Conservation (phyloP, 2,113 vertebrate species). For the zebrafish (Danio rerio) region GRCz12tu NC_133185.1:38607001-38607500, state of each 20-base stretch:
- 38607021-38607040: slow-evolving; percentile 71
- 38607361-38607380: too few species aligned
- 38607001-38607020: slow-evolving; percentile 74
- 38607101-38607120: neutral
- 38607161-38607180: neutral
- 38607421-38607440: too few species aligned
- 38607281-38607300: neutral
- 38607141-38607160: neutral
- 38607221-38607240: neutral
- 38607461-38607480: too few species aligned
- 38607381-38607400: too few species aligned
- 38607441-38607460: too few species aligned
- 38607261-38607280: neutral
- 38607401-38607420: too few species aligned
- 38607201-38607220: neutral
- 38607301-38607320: too few species aligned
- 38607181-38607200: neutral
- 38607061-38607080: slow-evolving; percentile 62
- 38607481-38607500: too few species aligned
- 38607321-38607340: too few species aligned
- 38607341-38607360: too few species aligned
- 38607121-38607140: neutral
- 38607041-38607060: slow-evolving; percentile 59
- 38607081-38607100: neutral
- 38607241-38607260: neutral